Base-by-base conservation (phyloP, 2,888 invertebrate species). In the Agrotis ipsilon region DNA sequence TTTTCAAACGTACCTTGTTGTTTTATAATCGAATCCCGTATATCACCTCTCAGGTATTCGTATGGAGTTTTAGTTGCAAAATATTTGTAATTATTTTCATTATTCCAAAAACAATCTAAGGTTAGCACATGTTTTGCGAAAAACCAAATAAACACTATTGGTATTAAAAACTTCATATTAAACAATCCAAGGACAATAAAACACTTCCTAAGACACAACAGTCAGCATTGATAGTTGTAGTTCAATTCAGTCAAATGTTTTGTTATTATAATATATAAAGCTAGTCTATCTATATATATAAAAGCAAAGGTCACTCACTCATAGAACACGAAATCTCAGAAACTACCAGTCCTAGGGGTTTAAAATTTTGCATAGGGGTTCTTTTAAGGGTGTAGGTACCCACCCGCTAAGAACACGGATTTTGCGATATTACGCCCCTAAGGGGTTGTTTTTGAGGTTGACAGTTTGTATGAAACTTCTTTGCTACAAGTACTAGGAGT, bases 41-140 rank as follows among this genome's bases (percentile, higher is more conserved):
- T 87, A 78, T 93, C 93, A 52, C 93, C 94, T 83, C 93, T 85
- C 39, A 93, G 87, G 65, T 88, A 88, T 81, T 91, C 89, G 73
- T 93, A 93, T 2, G 91, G 88, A 27, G 93, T 94, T 84, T 91
- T 90, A 75, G 89, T 91, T 45, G 91, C 88, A 79, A 92, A 92
- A 86, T 90, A 91, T 87, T 89, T 91, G 75, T 93, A 93, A 46
- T 89, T 88, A 66, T 91, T 92, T 43, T 88, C 91, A 45, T 89
- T 89, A 70, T 92, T 92, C 93, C 94, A 94, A 76, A 91, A 91
- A 74, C 93, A 93, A 82, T 83, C 80, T 66, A 62, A 80, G 21
- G 75, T 75, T 32, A 61, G 43, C 61, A 72, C 82, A 67, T 67
- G 54, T 70, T 77, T 68, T 46, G 81, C 11, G 60, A 60, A 74